Base-by-base conservation (phyloP, 2,797 vertebrate genomes). In the Nyctalus aviator region DNA sequence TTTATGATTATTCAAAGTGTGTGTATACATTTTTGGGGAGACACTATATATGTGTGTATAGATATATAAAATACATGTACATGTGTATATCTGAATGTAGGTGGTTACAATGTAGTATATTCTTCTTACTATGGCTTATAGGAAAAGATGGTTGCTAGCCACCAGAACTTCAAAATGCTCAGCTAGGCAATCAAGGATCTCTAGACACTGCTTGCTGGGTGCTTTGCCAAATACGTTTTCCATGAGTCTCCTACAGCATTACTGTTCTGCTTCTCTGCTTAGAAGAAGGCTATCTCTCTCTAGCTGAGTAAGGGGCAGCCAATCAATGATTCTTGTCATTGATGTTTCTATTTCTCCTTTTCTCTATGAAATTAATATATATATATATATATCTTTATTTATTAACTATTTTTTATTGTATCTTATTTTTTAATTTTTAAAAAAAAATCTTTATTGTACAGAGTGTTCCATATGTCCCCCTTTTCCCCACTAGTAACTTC, bases 201-300 rank as follows among this genome's bases (percentile, higher is more conserved):
- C 53, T 82, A 48, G 32, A 88, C 27, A 68, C n/a, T 91, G 77
- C 62, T 25, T 88, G 18, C 71, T 89, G 23, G 90, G 13, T 50
- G 57, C 30, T 92, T 96, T 78, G 50, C 55, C 35, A 82, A 23
- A 84, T 90, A 82, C 23, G 64, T 93, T 81, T 88, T 41, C 46
- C 50, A 23, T 64, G 17, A 88, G 20, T 44, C 9, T 73, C n/a
- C 25, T 18, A 32, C 11, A 84, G 11, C 25, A 71, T 72, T 46
- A 41, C 44, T 73, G 15, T 41, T 55, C 25, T 55, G n/a, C 41
- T 84, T 93, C 50, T 53, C 21, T 59, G 69, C 57, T 82, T 90
- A 53, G 64, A 85, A 75, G 5, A 9, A 18, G 90, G 14, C 37
- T 64, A 6, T 68, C 27, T 91, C 5, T 5, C 59, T 12, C 12